phyloP scores from a whole-genome alignment of 2,113 vertebrate species.

The Zapornia atra region DNA sequence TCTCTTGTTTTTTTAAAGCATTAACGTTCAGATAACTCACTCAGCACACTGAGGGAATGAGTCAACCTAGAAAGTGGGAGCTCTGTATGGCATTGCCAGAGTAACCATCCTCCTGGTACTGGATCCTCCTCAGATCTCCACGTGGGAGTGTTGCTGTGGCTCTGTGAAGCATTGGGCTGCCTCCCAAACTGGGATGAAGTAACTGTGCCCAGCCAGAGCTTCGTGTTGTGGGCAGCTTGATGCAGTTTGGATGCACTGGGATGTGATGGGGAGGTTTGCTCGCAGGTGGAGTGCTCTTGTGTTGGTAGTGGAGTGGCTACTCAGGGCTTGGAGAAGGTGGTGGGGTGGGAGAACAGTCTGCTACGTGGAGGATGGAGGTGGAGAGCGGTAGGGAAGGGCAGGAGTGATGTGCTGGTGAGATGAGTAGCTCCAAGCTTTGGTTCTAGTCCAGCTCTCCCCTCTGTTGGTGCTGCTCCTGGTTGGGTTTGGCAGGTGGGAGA shows the following conservation, averaged over 20 bases:
- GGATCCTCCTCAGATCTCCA: rapidly evolving
- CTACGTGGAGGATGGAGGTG: not conserved
- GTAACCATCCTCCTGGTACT: not conserved
- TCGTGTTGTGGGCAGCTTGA: too few relatives aligned
- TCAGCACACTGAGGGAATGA: not conserved
- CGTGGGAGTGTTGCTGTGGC: not conserved
- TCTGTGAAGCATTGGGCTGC: not conserved
- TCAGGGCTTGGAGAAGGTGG: not conserved
- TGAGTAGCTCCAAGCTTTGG: not conserved
- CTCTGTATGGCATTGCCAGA: not conserved
- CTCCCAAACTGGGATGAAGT: not conserved
- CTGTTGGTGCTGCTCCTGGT: not conserved
- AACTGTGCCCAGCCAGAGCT: not conserved
- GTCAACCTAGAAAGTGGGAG: not conserved
- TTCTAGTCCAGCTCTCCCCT: not conserved
- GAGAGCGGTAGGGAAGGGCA: not conserved
- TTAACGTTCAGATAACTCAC: not conserved
- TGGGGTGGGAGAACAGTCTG: too few relatives aligned
- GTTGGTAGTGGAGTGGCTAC: not conserved
- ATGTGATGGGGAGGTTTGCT: not conserved
- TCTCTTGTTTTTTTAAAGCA: not conserved
- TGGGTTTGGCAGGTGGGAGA: not conserved
- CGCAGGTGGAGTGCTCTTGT: not conserved
- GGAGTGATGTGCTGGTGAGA: not conserved
- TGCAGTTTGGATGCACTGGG: not conserved